Base-by-base conservation (phyloP, 2,888 invertebrate species). In the Trachelus tabidus region DNA sequence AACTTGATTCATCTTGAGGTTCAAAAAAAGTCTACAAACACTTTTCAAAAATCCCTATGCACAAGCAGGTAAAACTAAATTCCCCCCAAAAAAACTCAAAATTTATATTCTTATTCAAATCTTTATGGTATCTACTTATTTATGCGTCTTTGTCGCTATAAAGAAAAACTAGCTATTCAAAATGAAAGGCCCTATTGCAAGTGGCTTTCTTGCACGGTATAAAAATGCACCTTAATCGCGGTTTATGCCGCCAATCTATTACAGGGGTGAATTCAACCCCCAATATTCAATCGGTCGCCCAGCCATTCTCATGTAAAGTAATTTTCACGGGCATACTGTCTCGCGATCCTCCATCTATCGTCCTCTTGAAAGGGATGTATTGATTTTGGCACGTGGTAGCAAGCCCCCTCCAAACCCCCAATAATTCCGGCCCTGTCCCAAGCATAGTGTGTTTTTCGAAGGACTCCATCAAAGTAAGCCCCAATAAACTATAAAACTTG, bases 401-500 rank as follows among this genome's bases (percentile, higher is more conserved):
- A 73, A 35, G 33, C 73, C 40, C 75, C 35, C 30, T 15, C 33
- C 30, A 30, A 69, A 11, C 71, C 71, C 71, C 33, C 73, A 40
- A 74, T 71, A 73, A 30, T 77, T 37, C 15, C 73, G 77, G 40
- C 23, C 56, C 56, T 56, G 56, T 56, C 23, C 56, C 34, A 68
- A 34, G 69, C 37, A 74, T 69, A 80, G 73, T 80, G 69, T 76
- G 73, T 69, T 88, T 87, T 87, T 83, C 77, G 83, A 85, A 86
- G 85, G 87, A 89, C 87, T 91, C 90, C 89, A 91, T 91, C 89
- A 89, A 91, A 87, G 85, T 91, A 91, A 91, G 89, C 90, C 88
- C 85, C 89, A 89, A 90, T 90, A 91, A 91, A 91, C 91, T 91
- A 91, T 91, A 90, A 90, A 91, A 89, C 87, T 85, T 83, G 82